Evolutionary conservation across 2,888 invertebrate species (phyloP), one percentile per base, ranked within the genome.

Genomic region (Drosophila meridiana): DNA sequence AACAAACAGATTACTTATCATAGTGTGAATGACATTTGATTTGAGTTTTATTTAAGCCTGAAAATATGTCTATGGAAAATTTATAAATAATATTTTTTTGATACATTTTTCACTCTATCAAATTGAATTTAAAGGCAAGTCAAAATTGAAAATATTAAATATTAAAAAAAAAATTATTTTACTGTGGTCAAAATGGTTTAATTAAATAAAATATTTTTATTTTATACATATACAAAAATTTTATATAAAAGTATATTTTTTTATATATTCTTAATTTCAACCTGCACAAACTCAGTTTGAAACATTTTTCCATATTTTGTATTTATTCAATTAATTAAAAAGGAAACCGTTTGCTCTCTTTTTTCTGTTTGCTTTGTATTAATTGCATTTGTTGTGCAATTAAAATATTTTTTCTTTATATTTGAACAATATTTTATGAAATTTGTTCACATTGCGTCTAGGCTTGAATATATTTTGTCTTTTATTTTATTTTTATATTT

Each of bases 371-470:
- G 45, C 14, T 14, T 47, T 47, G 47, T 38, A 30, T 47, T 48
- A 20, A 59, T 59, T 59, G 38, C n/a, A 26, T 45, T 14, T 58
- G 43, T 6, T 13, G 32, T 34, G 34, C 28, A 59, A 47, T 47
- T 47, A 36, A 59, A 59, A 34, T 52, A 34, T 9, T 28, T n/a
- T 36, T 7, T 2, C 11, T 9, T 36, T n/a, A 7, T 26, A n/a
- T 4, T 20, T 34, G 26, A 5, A 1, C 4, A 28, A 6, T n/a
- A n/a, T 45, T 43, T 30, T 42, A 20, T 0, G 7, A 53, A 9
- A 9, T 34, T 30, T 7, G 3, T 26, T 7, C 26, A 8, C 53
- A 38, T 14, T 26, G 13, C 3, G 28, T 4, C 14, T 7, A 2
- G 6, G 14, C 47, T 28, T 14, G 28, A 3, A 47, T 47, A 47